Base-by-base conservation (phyloP, 2,797 vertebrate genomes). In the Cyclura pinguis region DNA sequence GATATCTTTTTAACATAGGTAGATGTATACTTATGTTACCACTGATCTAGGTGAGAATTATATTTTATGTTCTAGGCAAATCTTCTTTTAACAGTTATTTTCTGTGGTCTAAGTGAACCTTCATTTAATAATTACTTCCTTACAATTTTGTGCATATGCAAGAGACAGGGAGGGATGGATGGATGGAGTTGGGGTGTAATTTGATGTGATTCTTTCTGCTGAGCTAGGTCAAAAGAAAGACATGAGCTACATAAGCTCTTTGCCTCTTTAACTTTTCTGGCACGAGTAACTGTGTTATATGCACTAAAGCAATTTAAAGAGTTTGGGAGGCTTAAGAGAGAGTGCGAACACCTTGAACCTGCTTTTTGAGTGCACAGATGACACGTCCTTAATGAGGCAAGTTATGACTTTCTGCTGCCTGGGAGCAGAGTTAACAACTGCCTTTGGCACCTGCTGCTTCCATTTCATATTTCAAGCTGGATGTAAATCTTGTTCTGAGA, bases 361-460 rank as follows among this genome's bases (percentile, higher is more conserved):
- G 24, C 85, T 94, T 82, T 69, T 74, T 90, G 85, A 80, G 52
- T 93, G 22, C 89, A 80, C 76, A 76, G 88, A 67, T 77, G 32
- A 35, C 80, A 86, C 80, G 20, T 85, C 52, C 72, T 88, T 90
- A 90, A 80, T 90, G 88, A 89, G 84, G 88, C 74, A 73, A 90
- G 6, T 88, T 93, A 64, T 4, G 14, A 42, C 89, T 52, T 83
- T 93, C 59, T n/a, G 78, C 38, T 0, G 0, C 69, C 62, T 57
- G 0, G 0, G 29, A 91, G 27, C 52, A 76, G 50, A 93, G 87
- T 90, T 90, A 67, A 42, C 67, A 32, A 18, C 3, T 73, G 50
- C 12, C 74, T 84, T 89, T 89, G 90, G 86, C 50, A 13, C 55
- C 93, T 91, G n/a, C 57, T 59, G 14, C 86, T 86, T 81, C 35